phyloP scores from a whole-genome alignment of 2,113 vertebrate genomes.

The Apteryx mantelli region DNA sequence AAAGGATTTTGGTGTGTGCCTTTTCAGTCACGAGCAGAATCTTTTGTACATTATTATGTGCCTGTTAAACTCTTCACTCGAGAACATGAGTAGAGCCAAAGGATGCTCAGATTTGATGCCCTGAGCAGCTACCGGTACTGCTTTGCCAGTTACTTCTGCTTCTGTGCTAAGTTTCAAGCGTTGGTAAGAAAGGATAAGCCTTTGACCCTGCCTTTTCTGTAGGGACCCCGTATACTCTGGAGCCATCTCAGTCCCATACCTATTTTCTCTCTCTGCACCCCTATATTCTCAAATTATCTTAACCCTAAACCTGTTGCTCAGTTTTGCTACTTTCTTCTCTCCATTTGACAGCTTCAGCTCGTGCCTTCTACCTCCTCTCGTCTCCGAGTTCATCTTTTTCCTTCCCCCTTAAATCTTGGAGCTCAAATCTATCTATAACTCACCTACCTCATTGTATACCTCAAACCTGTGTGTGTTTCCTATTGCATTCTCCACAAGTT shows the following conservation, averaged over 20 bases:
- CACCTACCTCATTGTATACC: neutral
- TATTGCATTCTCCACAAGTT: neutral
- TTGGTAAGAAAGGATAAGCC: neutral
- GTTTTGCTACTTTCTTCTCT: neutral
- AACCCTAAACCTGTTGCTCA: neutral
- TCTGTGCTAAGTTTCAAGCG: neutral
- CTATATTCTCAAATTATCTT: neutral
- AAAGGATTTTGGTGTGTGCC: neutral
- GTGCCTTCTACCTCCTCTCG: neutral
- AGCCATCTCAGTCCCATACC: neutral
- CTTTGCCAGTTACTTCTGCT: neutral
- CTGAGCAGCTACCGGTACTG: neutral
- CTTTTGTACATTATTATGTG: neutral
- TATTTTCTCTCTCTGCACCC: neutral
- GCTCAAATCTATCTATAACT: neutral
- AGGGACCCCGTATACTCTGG: too few species aligned
- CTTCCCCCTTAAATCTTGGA: neutral
- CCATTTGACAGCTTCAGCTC: neutral
- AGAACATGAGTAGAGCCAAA: neutral
- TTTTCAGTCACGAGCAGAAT: neutral
- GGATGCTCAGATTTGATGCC: neutral
- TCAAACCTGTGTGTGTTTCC: neutral
- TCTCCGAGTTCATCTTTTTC: neutral
- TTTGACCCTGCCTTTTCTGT: neutral
- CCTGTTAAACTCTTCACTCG: neutral